phyloP scores from a whole-genome alignment of 2,797 vertebrate species.

The Melanotaenia parkinsoni region DNA sequence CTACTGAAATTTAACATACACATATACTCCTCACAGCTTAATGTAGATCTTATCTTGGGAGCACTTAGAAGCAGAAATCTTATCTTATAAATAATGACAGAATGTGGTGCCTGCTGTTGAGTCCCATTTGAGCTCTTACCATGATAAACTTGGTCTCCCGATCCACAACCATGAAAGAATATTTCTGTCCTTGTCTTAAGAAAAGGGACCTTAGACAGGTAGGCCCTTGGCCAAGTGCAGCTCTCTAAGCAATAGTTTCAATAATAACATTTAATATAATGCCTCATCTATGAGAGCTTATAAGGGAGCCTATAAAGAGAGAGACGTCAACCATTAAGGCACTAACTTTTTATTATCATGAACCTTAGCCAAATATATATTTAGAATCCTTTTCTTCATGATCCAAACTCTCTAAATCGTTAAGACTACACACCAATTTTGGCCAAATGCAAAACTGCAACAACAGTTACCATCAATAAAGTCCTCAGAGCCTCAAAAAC shows the following conservation, averaged over 20 bases:
- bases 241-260: conserved; percentile 21
- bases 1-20: background rate
- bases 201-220: conserved; percentile 41
- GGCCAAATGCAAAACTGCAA: background rate
- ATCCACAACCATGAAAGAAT: conserved; percentile 57
- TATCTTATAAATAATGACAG: too few species aligned
- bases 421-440: background rate
- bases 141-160: conserved; percentile 42
- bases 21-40: too few species aligned
- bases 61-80: background rate
- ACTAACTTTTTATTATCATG: conserved; percentile 11
- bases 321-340: conserved; percentile 16
- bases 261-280: conserved; percentile 33
- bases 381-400: conserved; percentile 9
- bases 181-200: conserved; percentile 49
- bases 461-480: background rate
- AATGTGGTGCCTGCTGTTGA: conserved; percentile 43
- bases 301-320: conserved; percentile 21
- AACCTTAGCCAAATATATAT: conserved; percentile 14
- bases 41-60: background rate
- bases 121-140: conserved; percentile 42
- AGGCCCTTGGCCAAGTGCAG: conserved; percentile 33
- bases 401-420: conserved; percentile 4
- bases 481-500: background rate
- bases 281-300: background rate